A percentile compares a stretch with the other conserved stretches of the same genome.
Evolutionary conservation across 2,797 vertebrate species (phyloP).

Genomic region (Helicolenus hilgendorfi): DNA sequence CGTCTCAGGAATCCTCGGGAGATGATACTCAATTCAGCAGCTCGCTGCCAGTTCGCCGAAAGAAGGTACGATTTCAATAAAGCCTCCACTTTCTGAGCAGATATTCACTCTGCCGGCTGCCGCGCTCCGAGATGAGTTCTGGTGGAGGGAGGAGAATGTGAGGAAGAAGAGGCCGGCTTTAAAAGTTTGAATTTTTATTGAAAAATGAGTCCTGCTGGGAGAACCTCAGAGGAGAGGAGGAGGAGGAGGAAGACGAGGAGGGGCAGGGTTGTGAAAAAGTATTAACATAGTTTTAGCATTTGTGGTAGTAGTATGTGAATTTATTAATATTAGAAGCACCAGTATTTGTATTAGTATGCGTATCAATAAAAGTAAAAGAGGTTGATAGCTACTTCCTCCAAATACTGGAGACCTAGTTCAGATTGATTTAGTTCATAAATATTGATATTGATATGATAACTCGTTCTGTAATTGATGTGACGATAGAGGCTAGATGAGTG

Average conservation of each 20-base stretch:
- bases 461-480: background rate
- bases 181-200: slow-evolving; percentile 50
- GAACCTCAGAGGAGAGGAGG: background rate
- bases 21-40: slow-evolving; percentile 69
- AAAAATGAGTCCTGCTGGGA: slow-evolving; percentile 21
- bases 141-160: slow-evolving; percentile 46
- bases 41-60: slow-evolving; percentile 29
- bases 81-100: slow-evolving; percentile 47
- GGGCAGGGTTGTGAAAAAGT: background rate
- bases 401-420: background rate
- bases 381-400: background rate
- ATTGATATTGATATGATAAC: background rate
- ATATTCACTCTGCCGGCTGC: slow-evolving; percentile 52
- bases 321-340: background rate
- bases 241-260: background rate
- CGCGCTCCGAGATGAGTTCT: slow-evolving; percentile 48
- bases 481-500: background rate
- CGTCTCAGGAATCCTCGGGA: slow-evolving; percentile 69
- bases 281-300: background rate
- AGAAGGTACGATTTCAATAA: slow-evolving; percentile 63
- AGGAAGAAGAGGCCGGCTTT: slow-evolving; percentile 33
- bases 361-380: too few relatives aligned
- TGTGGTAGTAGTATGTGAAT: background rate
- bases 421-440: background rate
- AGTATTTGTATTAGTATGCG: too few relatives aligned